A percentile compares a stretch with the other conserved stretches of the same genome.
Evolutionary conservation across 2,888 invertebrate species (phyloP).

Genomic region (Acleris holmiana): DNA sequence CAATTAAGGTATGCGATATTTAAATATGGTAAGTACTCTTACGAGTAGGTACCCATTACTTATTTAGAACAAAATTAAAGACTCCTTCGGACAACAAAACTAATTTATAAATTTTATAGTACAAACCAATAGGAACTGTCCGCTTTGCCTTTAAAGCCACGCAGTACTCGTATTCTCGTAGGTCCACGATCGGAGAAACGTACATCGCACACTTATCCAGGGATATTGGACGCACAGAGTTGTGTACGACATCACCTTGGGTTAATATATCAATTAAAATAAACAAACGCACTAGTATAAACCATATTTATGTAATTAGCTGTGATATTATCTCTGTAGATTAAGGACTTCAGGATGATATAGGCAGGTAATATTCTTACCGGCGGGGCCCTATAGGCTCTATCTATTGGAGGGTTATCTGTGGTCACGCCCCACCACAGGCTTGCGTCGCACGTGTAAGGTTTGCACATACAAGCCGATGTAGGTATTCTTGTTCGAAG

Average conservation of each 20-base stretch:
- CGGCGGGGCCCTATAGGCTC: too few relatives aligned
- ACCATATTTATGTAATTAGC: too few relatives aligned
- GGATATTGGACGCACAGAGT: constrained; percentile 33
- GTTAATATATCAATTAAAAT: neutral
- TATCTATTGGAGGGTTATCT: too few relatives aligned
- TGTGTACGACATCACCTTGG: constrained; percentile 15
- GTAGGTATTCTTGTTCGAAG: too few relatives aligned
- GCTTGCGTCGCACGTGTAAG: too few relatives aligned
- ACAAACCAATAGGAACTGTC: constrained; percentile 36
- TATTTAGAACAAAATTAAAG: neutral
- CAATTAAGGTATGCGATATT: neutral
- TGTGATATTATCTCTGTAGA: too few relatives aligned
- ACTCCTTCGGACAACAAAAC: neutral
- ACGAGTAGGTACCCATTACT: neutral
- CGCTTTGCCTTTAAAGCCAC: constrained; percentile 37
- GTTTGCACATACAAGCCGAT: too few relatives aligned
- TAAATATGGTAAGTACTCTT: neutral
- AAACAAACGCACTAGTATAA: too few relatives aligned
- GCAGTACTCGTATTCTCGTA: constrained; percentile 59
- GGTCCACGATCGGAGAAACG: constrained; percentile 48
- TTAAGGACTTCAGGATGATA: too few relatives aligned
- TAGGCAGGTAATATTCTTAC: too few relatives aligned
- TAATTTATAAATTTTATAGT: neutral
- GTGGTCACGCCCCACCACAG: too few relatives aligned
- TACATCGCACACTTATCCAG: constrained; percentile 42